A percentile compares a stretch with the other conserved stretches of the same genome.
phyloP scores from a whole-genome alignment of 2,797 vertebrate species.

The Heterohyrax brucei region DNA sequence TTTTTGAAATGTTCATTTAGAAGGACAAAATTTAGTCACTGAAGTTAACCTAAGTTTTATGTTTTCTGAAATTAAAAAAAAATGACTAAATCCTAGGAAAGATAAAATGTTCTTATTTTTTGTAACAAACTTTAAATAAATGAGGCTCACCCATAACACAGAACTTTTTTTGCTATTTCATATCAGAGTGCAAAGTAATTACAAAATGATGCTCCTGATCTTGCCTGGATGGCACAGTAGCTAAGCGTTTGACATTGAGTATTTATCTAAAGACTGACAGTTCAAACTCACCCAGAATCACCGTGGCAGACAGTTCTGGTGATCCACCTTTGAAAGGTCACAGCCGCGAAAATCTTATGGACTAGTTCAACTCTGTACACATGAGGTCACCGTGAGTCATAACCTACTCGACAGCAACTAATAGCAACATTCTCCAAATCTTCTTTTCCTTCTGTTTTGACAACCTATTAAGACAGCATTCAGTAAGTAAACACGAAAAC shows the following conservation, averaged over 20 bases:
- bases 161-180: neutral
- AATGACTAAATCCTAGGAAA: neutral
- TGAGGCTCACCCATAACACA: neutral
- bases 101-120: neutral
- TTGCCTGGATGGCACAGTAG: too few species aligned
- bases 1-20: neutral
- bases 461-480: neutral
- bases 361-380: too few species aligned
- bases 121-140: neutral
- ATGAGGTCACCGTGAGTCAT: too few species aligned
- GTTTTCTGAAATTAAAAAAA: neutral
- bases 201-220: neutral
- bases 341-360: too few species aligned
- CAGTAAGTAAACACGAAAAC: neutral
- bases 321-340: too few species aligned
- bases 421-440: neutral
- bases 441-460: neutral
- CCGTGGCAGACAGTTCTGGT: too few species aligned
- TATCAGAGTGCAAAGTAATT: constrained; percentile 7
- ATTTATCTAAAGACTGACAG: too few species aligned
- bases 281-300: too few species aligned
- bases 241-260: too few species aligned
- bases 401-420: too few species aligned
- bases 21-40: neutral
- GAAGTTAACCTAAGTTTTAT: neutral